Evolutionary conservation across 2,888 invertebrate species (phyloP), one percentile per base, ranked within the genome.

Genomic region (Neria commutata): DNA sequence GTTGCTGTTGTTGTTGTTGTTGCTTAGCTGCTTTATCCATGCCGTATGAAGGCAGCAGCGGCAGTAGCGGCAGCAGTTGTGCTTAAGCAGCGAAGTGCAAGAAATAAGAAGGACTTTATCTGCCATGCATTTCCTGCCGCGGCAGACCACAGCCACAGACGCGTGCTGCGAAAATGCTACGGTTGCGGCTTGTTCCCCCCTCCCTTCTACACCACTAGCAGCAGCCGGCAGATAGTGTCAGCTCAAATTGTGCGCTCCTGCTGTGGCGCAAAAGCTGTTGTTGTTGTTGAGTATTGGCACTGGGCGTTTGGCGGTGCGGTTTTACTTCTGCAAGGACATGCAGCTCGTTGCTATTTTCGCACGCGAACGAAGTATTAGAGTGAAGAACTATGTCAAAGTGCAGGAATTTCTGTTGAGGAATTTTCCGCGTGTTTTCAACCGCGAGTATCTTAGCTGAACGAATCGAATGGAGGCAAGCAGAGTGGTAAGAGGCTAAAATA

Each of bases 371-470:
- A 37, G 37, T n/a, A 37, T 37, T 42, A 19, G 21, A 19, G 17
- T 21, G 17, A 42, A 42, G 42, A n/a, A n/a, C n/a, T 19, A 42
- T 42, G 42, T 42, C 42, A 42, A 37, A 17, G 42, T 14, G 14
- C 5, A 42, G 42, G 42, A 42, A 42, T 42, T 42, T 42, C 42
- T 8, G 19, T 37, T 42, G 42, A 19, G 42, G 42, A 42, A 42
- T 42, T 42, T 42, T 42, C 17, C 21, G 42, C 42, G 42, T 42
- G 17, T 42, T 42, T n/a, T n/a, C n/a, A n/a, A n/a, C n/a, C n/a
- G n/a, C n/a, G n/a, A n/a, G n/a, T n/a, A n/a, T n/a, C n/a, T n/a
- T n/a, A n/a, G n/a, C n/a, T n/a, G n/a, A n/a, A n/a, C n/a, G n/a
- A n/a, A n/a, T n/a, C n/a, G n/a, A n/a, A n/a, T n/a, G n/a, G n/a